A percentile compares a stretch with the other conserved stretches of the same genome.
Evolutionary conservation across 1,140 invertebrate genomes (phyloP).

Genomic region (Nasonia vitripennis): DNA sequence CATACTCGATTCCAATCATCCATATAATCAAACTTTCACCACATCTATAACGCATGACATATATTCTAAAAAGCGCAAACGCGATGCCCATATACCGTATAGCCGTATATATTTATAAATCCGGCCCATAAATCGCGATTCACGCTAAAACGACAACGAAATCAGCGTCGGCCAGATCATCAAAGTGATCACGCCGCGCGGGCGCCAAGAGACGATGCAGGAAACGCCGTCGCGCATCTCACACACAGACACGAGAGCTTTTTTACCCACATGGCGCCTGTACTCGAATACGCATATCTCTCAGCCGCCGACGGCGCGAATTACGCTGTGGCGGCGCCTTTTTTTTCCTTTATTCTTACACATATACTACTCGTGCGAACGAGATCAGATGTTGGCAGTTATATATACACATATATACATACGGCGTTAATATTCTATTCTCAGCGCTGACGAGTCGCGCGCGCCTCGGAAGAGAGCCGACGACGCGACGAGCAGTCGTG

Average conservation of each 20-base stretch:
- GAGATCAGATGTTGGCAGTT: background rate
- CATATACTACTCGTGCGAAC: background rate
- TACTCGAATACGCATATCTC: background rate
- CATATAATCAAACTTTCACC: no score
- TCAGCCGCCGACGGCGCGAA: background rate
- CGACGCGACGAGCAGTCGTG: slow-evolving; percentile 22
- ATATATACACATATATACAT: background rate
- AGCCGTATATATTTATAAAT: background rate
- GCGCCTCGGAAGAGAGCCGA: slow-evolving; percentile 15
- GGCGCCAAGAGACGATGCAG: background rate
- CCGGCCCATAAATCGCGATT: background rate
- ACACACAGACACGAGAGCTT: no score
- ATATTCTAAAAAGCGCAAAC: no score
- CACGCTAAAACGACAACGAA: background rate
- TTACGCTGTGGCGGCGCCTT: background rate
- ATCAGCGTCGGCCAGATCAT: background rate
- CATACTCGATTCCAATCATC: no score
- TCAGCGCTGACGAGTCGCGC: slow-evolving; percentile 65
- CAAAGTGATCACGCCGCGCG: background rate
- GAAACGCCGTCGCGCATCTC: background rate
- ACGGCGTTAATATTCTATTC: slow-evolving; percentile 62
- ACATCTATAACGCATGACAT: no score
- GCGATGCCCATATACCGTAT: no score
- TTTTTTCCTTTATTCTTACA: background rate
- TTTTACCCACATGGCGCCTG: background rate